A percentile compares a stretch with the other conserved stretches of the same genome.
phyloP scores from a whole-genome alignment of 2,113 vertebrate species.

The Sinocyclocheilus grahami region DNA sequence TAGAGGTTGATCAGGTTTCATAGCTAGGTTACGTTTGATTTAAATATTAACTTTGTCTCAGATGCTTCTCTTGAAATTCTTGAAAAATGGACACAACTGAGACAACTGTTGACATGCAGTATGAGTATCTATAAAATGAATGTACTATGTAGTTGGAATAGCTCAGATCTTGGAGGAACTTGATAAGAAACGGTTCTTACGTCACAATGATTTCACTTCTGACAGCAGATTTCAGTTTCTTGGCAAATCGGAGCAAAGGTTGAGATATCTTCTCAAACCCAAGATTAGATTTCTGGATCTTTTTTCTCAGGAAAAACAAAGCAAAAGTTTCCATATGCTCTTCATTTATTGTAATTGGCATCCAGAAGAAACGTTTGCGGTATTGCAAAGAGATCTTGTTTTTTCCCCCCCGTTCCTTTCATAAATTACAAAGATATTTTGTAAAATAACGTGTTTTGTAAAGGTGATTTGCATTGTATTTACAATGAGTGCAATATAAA shows the following conservation, averaged over 20 bases:
- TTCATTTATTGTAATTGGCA: background rate
- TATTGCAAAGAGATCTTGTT: background rate
- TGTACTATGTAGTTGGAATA: background rate
- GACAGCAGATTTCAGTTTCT: background rate
- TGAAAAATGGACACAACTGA: background rate
- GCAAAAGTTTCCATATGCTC: background rate
- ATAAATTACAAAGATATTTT: background rate
- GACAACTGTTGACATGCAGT: background rate
- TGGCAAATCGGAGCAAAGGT: background rate
- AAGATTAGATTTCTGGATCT: background rate
- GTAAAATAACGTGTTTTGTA: background rate
- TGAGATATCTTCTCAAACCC: background rate
- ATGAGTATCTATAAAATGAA: background rate
- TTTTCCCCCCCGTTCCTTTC: background rate
- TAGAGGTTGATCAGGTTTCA: background rate
- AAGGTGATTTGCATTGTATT: background rate
- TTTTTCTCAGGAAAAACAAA: background rate
- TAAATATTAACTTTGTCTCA: background rate
- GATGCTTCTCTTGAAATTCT: background rate
- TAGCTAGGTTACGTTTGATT: background rate
- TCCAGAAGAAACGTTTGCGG: background rate
- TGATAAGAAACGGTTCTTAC: background rate
- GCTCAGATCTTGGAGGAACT: background rate
- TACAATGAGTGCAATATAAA: background rate
- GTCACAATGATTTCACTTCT: background rate